phyloP scores from a whole-genome alignment of 37 sponge, comb jelly and placozoan species.

The Crambe crambe region DNA sequence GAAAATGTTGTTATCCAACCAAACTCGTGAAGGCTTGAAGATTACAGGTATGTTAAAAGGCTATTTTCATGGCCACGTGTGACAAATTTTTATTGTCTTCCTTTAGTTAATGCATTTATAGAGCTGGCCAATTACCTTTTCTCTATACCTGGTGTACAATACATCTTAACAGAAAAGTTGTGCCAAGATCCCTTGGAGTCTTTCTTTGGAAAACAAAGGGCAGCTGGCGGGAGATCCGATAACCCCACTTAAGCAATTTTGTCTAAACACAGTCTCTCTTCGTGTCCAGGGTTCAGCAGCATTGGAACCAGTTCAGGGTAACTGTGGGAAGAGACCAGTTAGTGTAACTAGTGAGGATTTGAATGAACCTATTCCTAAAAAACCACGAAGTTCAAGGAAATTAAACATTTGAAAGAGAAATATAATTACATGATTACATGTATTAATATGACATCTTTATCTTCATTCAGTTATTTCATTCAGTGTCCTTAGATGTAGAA shows the following conservation, averaged over 20 bases:
- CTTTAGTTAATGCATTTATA: constrained; percentile 22
- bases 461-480: too few relatives aligned
- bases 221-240: constrained; percentile 25
- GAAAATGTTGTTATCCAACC: too few relatives aligned
- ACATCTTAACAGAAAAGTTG: constrained; percentile 26
- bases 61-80: too few relatives aligned
- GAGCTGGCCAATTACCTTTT: constrained; percentile 13
- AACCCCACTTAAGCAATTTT: constrained; percentile 39
- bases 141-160: constrained; percentile 23
- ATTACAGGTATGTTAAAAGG: too few relatives aligned
- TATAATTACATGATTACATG: neutral
- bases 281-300: constrained; percentile 36
- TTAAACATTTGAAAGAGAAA: neutral
- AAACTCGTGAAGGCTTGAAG: too few relatives aligned
- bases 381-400: constrained; percentile 2
- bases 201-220: constrained; percentile 47
- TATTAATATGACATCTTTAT: neutral
- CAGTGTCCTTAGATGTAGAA: too few relatives aligned
- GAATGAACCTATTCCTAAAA: constrained; percentile 9
- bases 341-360: neutral
- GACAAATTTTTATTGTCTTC: neutral
- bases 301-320: constrained; percentile 37
- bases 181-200: constrained; percentile 37
- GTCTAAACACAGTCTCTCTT: constrained; percentile 26
- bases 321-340: constrained; percentile 6